phyloP scores from a whole-genome alignment of 2,113 vertebrate species.

The Xiphophorus maculatus region DNA sequence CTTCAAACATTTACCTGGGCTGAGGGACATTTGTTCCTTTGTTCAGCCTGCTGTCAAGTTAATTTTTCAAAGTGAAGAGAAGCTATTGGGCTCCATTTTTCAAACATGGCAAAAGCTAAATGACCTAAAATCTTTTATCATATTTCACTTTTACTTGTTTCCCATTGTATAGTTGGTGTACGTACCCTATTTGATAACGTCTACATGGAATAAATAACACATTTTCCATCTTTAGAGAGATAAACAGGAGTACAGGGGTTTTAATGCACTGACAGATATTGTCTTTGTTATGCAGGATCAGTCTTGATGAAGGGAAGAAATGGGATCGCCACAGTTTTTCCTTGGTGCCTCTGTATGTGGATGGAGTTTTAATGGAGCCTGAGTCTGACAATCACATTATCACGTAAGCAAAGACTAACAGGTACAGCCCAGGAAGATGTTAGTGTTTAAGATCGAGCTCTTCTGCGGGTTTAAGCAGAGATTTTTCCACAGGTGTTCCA shows the following conservation, averaged over 20 bases:
- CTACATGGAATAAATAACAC: neutral
- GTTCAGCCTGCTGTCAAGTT: slow-evolving; percentile 46
- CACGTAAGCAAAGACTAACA: slow-evolving; percentile 86
- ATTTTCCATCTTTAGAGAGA: slow-evolving; percentile 19
- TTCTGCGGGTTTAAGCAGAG: slow-evolving; percentile 32
- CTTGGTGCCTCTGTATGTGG: slow-evolving; percentile 90
- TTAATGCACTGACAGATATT: slow-evolving; percentile 37
- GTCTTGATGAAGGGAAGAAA: slow-evolving; percentile 92
- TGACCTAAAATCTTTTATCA: slow-evolving; percentile 43
- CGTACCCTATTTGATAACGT: slow-evolving; percentile 23
- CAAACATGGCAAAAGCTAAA: slow-evolving; percentile 43
- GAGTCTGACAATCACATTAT: slow-evolving; percentile 94
- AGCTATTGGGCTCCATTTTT: slow-evolving; percentile 57
- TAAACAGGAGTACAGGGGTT: slow-evolving; percentile 18
- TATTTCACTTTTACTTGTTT: slow-evolving; percentile 36
- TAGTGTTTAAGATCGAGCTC: slow-evolving; percentile 10
- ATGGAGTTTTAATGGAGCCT: slow-evolving; percentile 93
- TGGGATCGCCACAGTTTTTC: slow-evolving; percentile 95
- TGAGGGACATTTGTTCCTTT: slow-evolving; percentile 56
- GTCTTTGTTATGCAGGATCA: slow-evolving; percentile 82
- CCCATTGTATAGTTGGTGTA: slow-evolving; percentile 13
- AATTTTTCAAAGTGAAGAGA: slow-evolving; percentile 53
- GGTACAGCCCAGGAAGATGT: slow-evolving; percentile 22
- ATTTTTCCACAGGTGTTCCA: slow-evolving; percentile 7
- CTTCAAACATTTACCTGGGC: slow-evolving; percentile 46